Percentiles rank a stretch among this genome's conserved stretches.
Conservation (phyloP, 2,888 invertebrate genomes). For the Acronicta psi region DNA sequence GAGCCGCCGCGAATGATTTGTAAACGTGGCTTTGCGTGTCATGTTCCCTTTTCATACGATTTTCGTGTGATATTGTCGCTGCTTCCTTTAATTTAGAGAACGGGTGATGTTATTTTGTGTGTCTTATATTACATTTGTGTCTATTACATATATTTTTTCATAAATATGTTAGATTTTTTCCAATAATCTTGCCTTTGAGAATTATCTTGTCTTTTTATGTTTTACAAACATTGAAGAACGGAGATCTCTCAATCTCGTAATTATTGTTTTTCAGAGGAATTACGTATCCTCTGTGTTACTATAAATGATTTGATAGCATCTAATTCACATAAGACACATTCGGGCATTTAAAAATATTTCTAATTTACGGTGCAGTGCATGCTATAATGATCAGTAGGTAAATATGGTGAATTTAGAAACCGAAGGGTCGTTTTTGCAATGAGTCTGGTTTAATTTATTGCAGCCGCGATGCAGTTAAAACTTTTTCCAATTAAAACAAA, state of each 20-base stretch:
- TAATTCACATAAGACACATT: no score
- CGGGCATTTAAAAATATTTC: no score
- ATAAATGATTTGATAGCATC: no score
- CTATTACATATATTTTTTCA: background rate
- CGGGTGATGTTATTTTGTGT: background rate
- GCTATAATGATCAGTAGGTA: background rate
- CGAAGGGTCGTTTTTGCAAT: background rate
- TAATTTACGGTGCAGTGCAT: background rate
- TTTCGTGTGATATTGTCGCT: constrained; percentile 16
- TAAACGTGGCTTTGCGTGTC: constrained; percentile 16
- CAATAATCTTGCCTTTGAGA: no score
- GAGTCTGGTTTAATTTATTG: constrained; percentile 6
- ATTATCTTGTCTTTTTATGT: no score
- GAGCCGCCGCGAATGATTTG: constrained; percentile 17
- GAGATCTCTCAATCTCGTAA: no score
- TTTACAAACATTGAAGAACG: no score
- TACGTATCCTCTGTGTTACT: no score
- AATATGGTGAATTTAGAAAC: background rate
- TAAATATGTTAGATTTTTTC: background rate
- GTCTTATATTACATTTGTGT: background rate
- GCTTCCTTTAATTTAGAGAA: background rate
- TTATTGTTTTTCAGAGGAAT: no score
- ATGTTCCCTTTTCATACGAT: constrained; percentile 14
- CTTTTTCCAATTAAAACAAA: constrained; percentile 5
- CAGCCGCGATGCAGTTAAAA: constrained; percentile 7